A percentile compares a stretch with the other conserved stretches of the same genome.
phyloP scores from a whole-genome alignment of 2,797 vertebrate genomes.

The Bradypus variegatus region DNA sequence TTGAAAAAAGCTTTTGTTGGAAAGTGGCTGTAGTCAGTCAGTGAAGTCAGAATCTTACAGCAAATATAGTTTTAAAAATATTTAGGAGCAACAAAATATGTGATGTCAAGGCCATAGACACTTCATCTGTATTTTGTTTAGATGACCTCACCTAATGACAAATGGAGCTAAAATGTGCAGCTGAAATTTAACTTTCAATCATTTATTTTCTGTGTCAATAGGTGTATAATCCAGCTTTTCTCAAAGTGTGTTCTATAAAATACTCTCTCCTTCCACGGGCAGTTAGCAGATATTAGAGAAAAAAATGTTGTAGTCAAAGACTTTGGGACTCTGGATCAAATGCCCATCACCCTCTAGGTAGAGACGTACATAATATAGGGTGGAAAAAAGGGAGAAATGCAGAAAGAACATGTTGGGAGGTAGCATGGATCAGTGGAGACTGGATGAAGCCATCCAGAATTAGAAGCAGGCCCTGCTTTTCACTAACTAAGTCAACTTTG shows the following conservation, averaged over 20 bases:
- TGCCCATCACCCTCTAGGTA: background rate
- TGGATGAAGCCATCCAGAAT: too few relatives aligned
- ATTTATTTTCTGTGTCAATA: conserved; percentile 34
- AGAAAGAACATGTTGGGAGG: background rate
- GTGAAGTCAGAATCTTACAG: background rate
- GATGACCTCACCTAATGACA: conserved; percentile 4
- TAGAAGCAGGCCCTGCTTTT: background rate
- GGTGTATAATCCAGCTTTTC: conserved; percentile 19
- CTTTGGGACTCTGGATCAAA: background rate
- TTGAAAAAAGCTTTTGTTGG: background rate
- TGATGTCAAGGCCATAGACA: background rate
- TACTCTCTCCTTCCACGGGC: background rate
- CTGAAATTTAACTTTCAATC: conserved; percentile 36
- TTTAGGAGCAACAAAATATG: background rate
- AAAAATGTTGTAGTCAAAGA: background rate
- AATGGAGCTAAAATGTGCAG: conserved; percentile 1
- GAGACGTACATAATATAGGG: background rate
- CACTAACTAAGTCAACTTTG: background rate
- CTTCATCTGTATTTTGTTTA: conserved; percentile 29
- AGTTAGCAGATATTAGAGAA: background rate
- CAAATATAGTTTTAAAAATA: background rate
- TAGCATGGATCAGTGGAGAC: background rate
- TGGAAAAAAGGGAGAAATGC: rapidly evolving
- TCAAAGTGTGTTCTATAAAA: background rate
- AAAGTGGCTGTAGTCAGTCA: background rate